Conservation (phyloP, 2,113 vertebrate species). For the Chunga burmeisteri region DNA sequence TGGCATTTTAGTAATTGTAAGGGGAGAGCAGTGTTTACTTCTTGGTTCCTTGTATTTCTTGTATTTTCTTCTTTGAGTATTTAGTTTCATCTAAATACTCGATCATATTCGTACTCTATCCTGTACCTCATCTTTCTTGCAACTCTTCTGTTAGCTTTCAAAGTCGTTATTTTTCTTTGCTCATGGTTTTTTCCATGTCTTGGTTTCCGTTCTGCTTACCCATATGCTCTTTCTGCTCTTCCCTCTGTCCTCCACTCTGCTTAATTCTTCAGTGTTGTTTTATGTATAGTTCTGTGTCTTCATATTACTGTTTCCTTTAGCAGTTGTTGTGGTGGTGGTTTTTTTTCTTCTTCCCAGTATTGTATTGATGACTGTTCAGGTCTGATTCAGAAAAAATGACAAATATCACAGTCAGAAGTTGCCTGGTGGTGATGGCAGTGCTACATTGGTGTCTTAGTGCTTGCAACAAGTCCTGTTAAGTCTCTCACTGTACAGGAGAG, state of each 20-base stretch:
- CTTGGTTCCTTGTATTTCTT: background rate
- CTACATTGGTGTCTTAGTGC: background rate
- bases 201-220: background rate
- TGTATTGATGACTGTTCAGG: background rate
- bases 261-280: background rate
- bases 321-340: too few species aligned
- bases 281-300: background rate
- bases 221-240: background rate
- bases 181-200: background rate
- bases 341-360: background rate
- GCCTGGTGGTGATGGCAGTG: background rate
- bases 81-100: background rate
- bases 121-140: background rate
- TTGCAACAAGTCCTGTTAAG: background rate
- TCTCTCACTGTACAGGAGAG: background rate
- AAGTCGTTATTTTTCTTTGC: background rate
- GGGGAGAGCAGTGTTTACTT: background rate
- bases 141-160: background rate
- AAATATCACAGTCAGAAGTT: background rate
- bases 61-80: background rate
- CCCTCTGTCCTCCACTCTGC: background rate
- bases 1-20: background rate
- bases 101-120: background rate
- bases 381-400: background rate
- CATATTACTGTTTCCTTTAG: background rate